Conservation (phyloP, 2,888 invertebrate genomes). For the Drosophila conformis region DNA sequence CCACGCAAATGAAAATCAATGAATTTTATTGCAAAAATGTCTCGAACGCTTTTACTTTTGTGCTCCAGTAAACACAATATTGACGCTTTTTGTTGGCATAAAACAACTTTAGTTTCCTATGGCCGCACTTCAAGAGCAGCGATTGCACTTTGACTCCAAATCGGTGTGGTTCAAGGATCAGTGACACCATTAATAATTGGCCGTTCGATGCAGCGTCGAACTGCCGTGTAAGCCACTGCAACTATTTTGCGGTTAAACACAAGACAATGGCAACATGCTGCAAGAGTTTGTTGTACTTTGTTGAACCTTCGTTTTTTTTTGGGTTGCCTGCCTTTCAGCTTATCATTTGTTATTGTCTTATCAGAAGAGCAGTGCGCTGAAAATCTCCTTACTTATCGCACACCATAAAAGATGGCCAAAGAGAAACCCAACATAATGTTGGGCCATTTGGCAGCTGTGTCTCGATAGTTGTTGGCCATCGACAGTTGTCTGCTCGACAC, state of each 20-base stretch:
- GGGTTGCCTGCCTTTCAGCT: slow-evolving; percentile 16
- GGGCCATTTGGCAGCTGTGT: slow-evolving; percentile 23
- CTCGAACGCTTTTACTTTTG: slow-evolving; percentile 34
- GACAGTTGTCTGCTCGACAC: neutral
- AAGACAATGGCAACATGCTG: slow-evolving; percentile 63
- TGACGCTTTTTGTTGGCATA: slow-evolving; percentile 12
- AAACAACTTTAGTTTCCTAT: slow-evolving; percentile 14
- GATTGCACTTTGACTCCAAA: slow-evolving; percentile 36
- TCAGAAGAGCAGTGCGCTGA: slow-evolving; percentile 64
- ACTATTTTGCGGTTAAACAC: slow-evolving; percentile 61
- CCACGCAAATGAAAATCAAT: slow-evolving; percentile 68
- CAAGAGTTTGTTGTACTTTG: slow-evolving; percentile 43
- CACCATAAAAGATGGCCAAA: slow-evolving; percentile 39
- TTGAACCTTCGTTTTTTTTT: slow-evolving; percentile 44
- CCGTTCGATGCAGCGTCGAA: slow-evolving; percentile 64
- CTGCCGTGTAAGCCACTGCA: slow-evolving; percentile 47
- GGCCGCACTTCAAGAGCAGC: slow-evolving; percentile 15
- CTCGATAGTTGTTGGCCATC: slow-evolving; percentile 5
- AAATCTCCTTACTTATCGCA: slow-evolving; percentile 44
- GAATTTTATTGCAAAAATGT: slow-evolving; percentile 61
- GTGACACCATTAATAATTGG: slow-evolving; percentile 73
- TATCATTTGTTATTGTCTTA: slow-evolving; percentile 46
- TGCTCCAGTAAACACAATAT: slow-evolving; percentile 9
- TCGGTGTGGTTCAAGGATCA: slow-evolving; percentile 51
- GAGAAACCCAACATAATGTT: slow-evolving; percentile 34